These are phyloP conservation scores for Arenaria interpres DNA, from an alignment of 2,113 vertebrate genomes.

Conservation along the genomic window DNA sequence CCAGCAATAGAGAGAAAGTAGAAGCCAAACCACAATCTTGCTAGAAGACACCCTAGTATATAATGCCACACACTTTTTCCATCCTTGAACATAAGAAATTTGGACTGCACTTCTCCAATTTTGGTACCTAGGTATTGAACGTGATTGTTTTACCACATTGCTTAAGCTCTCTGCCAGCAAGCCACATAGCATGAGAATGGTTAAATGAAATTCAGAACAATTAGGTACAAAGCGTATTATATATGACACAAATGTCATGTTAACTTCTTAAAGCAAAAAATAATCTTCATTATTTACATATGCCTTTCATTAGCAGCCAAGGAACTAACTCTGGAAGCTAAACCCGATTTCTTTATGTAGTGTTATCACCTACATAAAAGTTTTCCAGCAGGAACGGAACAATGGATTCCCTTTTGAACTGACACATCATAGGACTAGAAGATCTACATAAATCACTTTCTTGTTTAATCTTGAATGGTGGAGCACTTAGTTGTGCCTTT, in stretches of 20 bases:
- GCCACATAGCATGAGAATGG: not conserved
- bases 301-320: not conserved
- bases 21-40: slow-evolving; percentile 52
- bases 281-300: not conserved
- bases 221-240: not conserved
- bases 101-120: not conserved
- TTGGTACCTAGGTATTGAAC: slow-evolving; percentile 52
- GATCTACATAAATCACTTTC: not conserved
- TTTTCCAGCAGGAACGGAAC: not conserved
- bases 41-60: slow-evolving; percentile 34
- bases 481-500: not conserved
- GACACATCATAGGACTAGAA: not conserved
- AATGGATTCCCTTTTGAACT: not conserved
- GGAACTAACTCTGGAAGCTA: not conserved
- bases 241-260: not conserved
- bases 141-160: slow-evolving; percentile 50
- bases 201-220: slow-evolving; percentile 17
- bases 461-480: not conserved
- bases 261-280: not conserved
- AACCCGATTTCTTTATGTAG: not conserved
- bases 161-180: not conserved
- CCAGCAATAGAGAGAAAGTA: not conserved
- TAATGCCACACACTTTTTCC: slow-evolving; percentile 61
- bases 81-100: slow-evolving; percentile 18
- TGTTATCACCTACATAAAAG: not conserved